These are phyloP conservation scores for Ptilorrhoa leucosticta DNA, from an alignment of 2,113 vertebrate genomes.

Conservation along the genomic window DNA sequence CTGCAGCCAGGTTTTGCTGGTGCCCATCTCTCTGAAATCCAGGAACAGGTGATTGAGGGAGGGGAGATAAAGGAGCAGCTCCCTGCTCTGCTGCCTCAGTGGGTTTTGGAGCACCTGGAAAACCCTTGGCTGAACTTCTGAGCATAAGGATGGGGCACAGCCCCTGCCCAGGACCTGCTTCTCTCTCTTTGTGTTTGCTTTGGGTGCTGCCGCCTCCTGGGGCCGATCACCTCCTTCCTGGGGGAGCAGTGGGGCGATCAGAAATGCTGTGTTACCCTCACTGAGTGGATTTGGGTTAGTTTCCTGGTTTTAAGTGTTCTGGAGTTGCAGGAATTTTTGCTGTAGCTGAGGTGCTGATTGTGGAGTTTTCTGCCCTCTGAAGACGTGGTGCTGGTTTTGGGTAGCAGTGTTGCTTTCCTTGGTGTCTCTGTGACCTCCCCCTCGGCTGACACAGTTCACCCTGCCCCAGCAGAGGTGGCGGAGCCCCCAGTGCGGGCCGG, in stretches of 20 bases:
- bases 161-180: background rate
- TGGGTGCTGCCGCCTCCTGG: rapidly evolving
- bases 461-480: background rate
- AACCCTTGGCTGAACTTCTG: background rate
- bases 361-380: background rate
- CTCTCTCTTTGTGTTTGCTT: background rate
- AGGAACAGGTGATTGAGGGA: background rate
- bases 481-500: rapidly evolving
- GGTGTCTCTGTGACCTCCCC: background rate
- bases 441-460: background rate
- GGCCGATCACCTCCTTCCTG: rapidly evolving
- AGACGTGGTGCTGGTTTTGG: rapidly evolving
- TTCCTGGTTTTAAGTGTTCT: background rate
- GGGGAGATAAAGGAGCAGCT: background rate
- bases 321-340: background rate
- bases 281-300: background rate
- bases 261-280: rapidly evolving
- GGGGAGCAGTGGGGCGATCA: background rate
- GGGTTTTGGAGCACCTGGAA: background rate
- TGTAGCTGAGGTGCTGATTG: rapidly evolving
- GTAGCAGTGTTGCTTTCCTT: background rate
- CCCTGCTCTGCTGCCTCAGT: rapidly evolving
- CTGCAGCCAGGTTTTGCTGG: background rate
- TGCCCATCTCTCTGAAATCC: background rate
- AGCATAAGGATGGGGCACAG: rapidly evolving